Percentiles rank a stretch among this genome's conserved stretches.
Evolutionary conservation across 2,888 invertebrate species (phyloP).

Genomic region (Iselma pallidipennis): DNA sequence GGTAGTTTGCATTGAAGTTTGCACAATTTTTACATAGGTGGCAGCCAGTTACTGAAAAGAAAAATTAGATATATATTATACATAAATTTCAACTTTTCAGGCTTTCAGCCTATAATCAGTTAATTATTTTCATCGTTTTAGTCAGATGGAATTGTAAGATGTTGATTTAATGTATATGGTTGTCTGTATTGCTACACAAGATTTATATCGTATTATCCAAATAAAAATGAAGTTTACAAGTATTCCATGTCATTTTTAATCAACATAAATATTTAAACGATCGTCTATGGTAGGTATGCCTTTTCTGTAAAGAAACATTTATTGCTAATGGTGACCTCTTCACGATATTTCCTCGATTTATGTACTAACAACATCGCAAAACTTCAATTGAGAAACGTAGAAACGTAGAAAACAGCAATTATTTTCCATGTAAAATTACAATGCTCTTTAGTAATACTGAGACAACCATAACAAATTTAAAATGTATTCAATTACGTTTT

Average conservation of each 20-base stretch:
- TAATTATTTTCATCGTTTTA: no score
- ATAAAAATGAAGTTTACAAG: background rate
- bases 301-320: conserved; percentile 8
- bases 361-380: no score
- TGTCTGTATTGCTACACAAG: no score
- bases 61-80: no score
- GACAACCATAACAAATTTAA: background rate
- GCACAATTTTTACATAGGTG: conserved; percentile 39
- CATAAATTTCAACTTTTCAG: no score
- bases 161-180: no score
- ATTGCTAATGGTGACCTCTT: conserved; percentile 2
- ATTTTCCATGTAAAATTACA: background rate
- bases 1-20: conserved; percentile 27
- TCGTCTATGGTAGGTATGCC: background rate
- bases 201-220: background rate
- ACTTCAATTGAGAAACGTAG: no score
- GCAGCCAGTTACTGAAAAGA: conserved; percentile 29
- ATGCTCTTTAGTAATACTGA: background rate
- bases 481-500: background rate
- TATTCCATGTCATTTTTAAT: conserved; percentile 26
- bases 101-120: background rate
- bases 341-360: conserved; percentile 1
- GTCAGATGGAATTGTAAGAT: no score
- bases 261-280: conserved; percentile 23
- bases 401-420: no score